phyloP scores from a whole-genome alignment of 2,113 vertebrate species.

The Bombycilla garrulus region DNA sequence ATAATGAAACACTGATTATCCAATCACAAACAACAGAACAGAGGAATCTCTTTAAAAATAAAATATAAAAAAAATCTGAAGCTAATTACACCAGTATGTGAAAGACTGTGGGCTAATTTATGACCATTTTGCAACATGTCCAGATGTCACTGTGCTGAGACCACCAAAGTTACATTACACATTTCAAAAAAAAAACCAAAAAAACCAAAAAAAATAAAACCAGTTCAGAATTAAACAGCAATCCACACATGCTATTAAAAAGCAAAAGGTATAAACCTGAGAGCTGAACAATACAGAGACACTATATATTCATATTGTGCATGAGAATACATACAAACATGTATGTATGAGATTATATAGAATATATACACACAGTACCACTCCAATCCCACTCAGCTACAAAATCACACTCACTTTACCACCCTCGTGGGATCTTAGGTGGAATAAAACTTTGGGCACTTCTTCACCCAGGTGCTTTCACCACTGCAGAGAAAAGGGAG shows the following conservation, averaged over 20 bases:
- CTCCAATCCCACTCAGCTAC: neutral
- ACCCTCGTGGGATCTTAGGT: too few species aligned
- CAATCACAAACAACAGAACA: conserved; percentile 46
- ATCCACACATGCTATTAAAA: neutral
- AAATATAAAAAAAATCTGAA: neutral
- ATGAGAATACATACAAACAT: neutral
- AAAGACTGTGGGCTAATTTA: conserved; percentile 40
- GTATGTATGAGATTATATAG: neutral
- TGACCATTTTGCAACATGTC: neutral
- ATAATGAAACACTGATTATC: conserved; percentile 53
- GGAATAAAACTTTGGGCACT: neutral
- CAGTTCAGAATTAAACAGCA: conserved; percentile 11
- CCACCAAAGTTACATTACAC: conserved; percentile 43
- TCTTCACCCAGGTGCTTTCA: neutral
- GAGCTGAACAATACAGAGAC: neutral
- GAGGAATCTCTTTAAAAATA: conserved; percentile 33
- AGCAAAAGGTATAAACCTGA: neutral
- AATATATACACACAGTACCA: neutral
- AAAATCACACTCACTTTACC: neutral
- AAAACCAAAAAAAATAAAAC: neutral
- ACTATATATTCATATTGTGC: neutral
- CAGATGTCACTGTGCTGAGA: conserved; percentile 34
- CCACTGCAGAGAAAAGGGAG: neutral
- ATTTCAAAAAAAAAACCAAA: neutral
- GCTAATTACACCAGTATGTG: conserved; percentile 17